These are phyloP conservation scores for Dipodomys stephensi DNA, from an alignment of 2,113 vertebrate species.

Conservation along the genomic window DNA sequence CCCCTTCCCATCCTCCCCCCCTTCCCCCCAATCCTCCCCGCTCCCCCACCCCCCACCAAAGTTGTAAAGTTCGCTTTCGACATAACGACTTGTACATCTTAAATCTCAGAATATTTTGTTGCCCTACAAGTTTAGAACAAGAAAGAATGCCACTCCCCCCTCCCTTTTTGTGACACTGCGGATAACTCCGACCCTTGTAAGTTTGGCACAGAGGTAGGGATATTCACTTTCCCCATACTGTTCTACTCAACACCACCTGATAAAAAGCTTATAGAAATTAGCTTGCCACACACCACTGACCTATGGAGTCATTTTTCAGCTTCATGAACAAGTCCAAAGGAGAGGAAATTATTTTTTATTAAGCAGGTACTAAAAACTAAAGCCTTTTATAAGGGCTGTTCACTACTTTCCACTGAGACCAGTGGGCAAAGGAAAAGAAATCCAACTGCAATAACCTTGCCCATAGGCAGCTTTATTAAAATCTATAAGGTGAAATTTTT, in stretches of 20 bases:
- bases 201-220: conserved; percentile 19
- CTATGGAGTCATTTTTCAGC: conserved; percentile 82
- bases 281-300: conserved; percentile 82
- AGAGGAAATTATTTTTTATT: conserved; percentile 88
- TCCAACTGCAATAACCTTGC: conserved; percentile 82
- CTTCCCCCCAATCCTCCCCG: no score
- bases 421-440: conserved; percentile 79
- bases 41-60: no score
- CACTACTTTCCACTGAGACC: conserved; percentile 77
- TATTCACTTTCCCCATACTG: conserved; percentile 62
- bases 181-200: conserved; percentile 65
- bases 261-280: conserved; percentile 83
- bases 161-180: conserved; percentile 24
- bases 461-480: conserved; percentile 86
- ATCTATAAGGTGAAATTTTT: conserved; percentile 84
- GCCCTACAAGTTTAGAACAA: conserved; percentile 20
- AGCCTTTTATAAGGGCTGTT: conserved; percentile 80
- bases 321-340: conserved; percentile 84
- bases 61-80: no score
- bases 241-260: conserved; percentile 77
- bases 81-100: not conserved
- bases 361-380: conserved; percentile 85
- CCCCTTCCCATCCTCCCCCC: no score
- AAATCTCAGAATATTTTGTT: not conserved
- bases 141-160: not conserved